A percentile compares a stretch with the other conserved stretches of the same genome.
Conservation (phyloP, 2,888 invertebrate genomes). For the Seira ritae region DNA sequence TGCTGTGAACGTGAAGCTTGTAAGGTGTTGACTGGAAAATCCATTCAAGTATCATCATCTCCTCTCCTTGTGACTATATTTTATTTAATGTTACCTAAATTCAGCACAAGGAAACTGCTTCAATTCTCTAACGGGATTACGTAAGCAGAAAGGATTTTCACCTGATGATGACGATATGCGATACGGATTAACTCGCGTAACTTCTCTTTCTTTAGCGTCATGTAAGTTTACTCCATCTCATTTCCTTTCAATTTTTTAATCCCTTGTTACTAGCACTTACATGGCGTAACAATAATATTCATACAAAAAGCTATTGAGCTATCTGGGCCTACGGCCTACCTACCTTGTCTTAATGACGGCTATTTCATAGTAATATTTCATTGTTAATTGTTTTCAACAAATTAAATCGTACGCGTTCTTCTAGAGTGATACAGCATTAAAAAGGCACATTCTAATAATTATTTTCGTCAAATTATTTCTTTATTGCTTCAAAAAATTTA, state of each 20-base stretch:
- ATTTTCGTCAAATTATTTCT: constrained; percentile 7
- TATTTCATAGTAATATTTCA: too few relatives aligned
- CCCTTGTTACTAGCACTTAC: not conserved
- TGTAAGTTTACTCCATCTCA: not conserved
- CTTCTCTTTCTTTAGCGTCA: not conserved
- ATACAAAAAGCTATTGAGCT: too few relatives aligned
- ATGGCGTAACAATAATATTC: not conserved
- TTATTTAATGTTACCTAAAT: not conserved
- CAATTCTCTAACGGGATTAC: not conserved
- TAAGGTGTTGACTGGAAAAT: constrained; percentile 6
- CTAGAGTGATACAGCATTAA: not conserved
- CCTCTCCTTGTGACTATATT: not conserved
- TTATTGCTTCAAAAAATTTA: constrained; percentile 34
- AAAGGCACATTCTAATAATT: not conserved
- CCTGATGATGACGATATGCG: not conserved
- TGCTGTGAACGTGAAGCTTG: not conserved
- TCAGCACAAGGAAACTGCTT: not conserved
- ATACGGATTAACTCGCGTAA: not conserved
- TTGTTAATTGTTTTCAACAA: too few relatives aligned
- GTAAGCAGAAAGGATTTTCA: not conserved
- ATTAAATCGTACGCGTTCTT: too few relatives aligned
- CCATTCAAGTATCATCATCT: not conserved
- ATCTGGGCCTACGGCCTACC: too few relatives aligned
- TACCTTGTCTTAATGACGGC: too few relatives aligned
- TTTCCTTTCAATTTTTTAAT: not conserved